These are phyloP conservation scores for Rynchops niger DNA, from an alignment of 2,113 vertebrate genomes.

Conservation along the genomic window DNA sequence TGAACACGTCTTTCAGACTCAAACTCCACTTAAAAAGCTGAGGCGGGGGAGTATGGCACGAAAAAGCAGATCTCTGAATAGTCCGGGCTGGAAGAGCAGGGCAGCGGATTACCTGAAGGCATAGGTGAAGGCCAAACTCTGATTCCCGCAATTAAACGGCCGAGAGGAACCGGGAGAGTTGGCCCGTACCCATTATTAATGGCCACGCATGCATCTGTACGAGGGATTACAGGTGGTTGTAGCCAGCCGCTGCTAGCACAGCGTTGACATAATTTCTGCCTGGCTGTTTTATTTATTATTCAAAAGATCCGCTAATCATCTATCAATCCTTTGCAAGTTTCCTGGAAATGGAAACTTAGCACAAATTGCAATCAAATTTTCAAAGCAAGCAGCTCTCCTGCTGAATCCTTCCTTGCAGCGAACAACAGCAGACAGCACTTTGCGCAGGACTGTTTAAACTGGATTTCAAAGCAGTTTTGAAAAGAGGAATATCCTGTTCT, in stretches of 20 bases:
- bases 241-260: background rate
- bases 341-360: background rate
- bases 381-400: background rate
- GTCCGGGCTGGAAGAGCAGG: background rate
- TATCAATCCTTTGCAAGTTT: background rate
- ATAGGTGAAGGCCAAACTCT: background rate
- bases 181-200: too few relatives aligned
- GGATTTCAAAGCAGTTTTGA: background rate
- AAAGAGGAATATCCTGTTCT: background rate
- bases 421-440: background rate
- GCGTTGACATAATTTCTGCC: background rate
- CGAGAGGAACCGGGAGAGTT: background rate
- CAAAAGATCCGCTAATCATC: background rate
- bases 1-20: background rate
- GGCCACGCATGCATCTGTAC: background rate
- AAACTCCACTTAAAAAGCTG: background rate
- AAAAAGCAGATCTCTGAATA: background rate
- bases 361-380: background rate
- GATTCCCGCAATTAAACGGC: background rate
- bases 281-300: background rate
- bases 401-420: background rate
- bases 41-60: fast-evolving
- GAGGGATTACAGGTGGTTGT: background rate
- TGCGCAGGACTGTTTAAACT: background rate
- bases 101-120: background rate